Conservation (phyloP, 1,140 invertebrate genomes). For the Drosophila biarmipes region DNA sequence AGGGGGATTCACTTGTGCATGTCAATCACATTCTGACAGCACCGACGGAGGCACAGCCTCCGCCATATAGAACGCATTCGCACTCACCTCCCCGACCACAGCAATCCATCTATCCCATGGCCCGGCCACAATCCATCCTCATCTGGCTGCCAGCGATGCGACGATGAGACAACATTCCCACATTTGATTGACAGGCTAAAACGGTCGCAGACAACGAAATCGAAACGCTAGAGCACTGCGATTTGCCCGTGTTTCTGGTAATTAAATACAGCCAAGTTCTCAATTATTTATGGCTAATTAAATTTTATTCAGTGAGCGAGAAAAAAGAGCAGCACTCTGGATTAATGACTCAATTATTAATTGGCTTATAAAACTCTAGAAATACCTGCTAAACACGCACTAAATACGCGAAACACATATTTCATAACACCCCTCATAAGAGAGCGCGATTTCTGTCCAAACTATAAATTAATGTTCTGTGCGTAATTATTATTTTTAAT, state of each 20-base stretch:
- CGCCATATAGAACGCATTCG: slow-evolving; percentile 17
- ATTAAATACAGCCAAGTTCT: slow-evolving; percentile 41
- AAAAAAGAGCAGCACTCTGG: slow-evolving; percentile 1
- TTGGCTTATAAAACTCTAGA: slow-evolving; percentile 44
- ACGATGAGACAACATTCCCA: slow-evolving; percentile 53
- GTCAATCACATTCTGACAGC: slow-evolving; percentile 76
- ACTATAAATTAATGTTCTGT: slow-evolving; percentile 61
- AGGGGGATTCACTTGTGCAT: slow-evolving; percentile 72
- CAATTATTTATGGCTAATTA: slow-evolving; percentile 64
- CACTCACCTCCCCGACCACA: slow-evolving; percentile 48
- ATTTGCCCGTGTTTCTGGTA: slow-evolving; percentile 6
- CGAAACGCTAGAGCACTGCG: slow-evolving; percentile 3
- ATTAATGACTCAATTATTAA: slow-evolving; percentile 61
- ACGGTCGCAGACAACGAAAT: slow-evolving; percentile 29
- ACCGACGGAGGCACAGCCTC: slow-evolving; percentile 37
- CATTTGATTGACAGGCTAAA: slow-evolving; percentile 58
- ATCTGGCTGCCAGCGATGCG: slow-evolving; percentile 44
- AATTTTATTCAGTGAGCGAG: slow-evolving; percentile 31
- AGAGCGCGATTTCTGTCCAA: slow-evolving; percentile 27
- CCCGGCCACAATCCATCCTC: slow-evolving; percentile 41
- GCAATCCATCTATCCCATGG: slow-evolving; percentile 18
- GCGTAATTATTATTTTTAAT: slow-evolving; percentile 55
- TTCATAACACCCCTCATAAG: slow-evolving; percentile 40
- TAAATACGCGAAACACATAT: slow-evolving; percentile 58
- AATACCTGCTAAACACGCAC: slow-evolving; percentile 57